phyloP scores from a whole-genome alignment of 2,797 vertebrate species.

The Gymnothorax reevesii region DNA sequence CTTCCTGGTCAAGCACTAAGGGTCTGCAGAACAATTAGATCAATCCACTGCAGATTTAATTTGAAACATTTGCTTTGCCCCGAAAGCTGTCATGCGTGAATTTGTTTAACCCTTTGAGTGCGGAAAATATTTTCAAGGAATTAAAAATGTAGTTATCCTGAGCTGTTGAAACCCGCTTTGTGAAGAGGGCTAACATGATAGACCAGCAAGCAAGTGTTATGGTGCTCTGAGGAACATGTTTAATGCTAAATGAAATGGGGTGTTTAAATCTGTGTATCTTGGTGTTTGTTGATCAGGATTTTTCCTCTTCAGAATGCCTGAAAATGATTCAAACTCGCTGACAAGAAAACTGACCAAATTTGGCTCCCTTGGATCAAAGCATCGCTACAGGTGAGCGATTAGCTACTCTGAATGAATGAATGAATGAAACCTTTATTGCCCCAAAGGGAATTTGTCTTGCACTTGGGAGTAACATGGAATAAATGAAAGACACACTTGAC shows the following conservation, averaged over 20 bases:
- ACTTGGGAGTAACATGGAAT: too few relatives aligned
- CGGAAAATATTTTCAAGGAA: too few relatives aligned
- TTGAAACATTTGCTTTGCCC: background rate
- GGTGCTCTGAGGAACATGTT: background rate
- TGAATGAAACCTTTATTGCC: too few relatives aligned
- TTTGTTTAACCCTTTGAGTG: too few relatives aligned
- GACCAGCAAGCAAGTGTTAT: constrained; percentile 12
- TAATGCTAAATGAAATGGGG: background rate
- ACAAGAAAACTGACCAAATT: constrained; percentile 84
- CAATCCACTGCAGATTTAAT: background rate
- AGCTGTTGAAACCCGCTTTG: too few relatives aligned
- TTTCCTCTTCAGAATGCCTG: constrained; percentile 72
- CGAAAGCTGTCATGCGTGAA: constrained; percentile 35
- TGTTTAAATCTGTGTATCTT: background rate
- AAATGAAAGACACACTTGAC: too few relatives aligned
- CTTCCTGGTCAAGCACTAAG: background rate
- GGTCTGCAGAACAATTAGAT: background rate
- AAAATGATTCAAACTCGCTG: constrained; percentile 78
- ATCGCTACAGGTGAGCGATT: constrained; percentile 76
- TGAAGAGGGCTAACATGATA: constrained; percentile 21
- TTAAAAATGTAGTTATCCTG: too few relatives aligned
- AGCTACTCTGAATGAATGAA: background rate
- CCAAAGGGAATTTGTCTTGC: too few relatives aligned
- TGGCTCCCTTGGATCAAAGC: constrained; percentile 79
- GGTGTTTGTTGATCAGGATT: background rate